A percentile compares a stretch with the other conserved stretches of the same genome.
Evolutionary conservation across 2,113 vertebrate species (phyloP).

Genomic region (Rhea americana): DNA sequence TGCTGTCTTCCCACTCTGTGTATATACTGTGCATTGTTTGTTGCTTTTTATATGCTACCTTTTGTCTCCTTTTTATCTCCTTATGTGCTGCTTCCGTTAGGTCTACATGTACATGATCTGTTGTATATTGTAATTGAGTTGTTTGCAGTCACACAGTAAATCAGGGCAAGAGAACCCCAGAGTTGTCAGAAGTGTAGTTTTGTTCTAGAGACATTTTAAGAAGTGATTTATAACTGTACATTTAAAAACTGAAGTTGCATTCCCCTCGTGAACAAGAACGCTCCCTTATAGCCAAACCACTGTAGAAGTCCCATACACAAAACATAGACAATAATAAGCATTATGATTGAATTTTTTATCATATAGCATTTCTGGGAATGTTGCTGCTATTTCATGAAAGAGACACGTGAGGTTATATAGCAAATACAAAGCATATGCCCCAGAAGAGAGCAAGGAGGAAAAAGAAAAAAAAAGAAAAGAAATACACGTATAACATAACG

Average conservation of each 20-base stretch:
- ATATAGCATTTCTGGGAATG: neutral
- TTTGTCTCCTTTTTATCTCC: neutral
- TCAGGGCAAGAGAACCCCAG: neutral
- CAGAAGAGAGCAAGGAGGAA: neutral
- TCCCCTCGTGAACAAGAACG: neutral
- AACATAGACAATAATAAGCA: neutral
- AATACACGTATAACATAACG: fast-evolving
- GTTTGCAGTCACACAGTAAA: conserved; percentile 32
- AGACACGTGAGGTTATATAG: neutral
- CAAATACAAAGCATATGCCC: neutral
- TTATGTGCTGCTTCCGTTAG: neutral
- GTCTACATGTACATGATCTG: neutral
- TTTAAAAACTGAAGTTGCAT: neutral
- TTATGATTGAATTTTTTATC: neutral
- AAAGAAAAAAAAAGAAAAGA: neutral
- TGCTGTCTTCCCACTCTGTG: neutral
- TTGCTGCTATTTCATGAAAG: neutral
- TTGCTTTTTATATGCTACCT: neutral
- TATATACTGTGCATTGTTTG: neutral
- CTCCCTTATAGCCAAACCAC: neutral
- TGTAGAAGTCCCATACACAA: neutral
- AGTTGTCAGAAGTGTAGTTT: neutral
- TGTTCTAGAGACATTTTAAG: neutral
- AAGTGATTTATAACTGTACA: neutral
- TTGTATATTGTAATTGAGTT: neutral